Evolutionary conservation across 2,888 invertebrate species (phyloP).

Genomic region (Cheilosia variabilis): DNA sequence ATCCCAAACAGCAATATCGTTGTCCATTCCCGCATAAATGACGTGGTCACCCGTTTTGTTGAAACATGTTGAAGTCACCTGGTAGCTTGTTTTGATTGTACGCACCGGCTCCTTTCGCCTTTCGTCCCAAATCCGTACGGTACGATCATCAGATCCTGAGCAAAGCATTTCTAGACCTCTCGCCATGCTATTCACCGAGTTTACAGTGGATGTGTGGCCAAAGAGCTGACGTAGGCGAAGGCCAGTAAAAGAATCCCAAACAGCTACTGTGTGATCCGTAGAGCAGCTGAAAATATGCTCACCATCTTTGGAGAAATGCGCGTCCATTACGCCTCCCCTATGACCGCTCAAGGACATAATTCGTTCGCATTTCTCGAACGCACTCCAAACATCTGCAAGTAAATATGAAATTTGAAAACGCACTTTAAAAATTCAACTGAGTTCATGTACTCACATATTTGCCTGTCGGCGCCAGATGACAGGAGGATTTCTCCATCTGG

Average conservation of each 20-base stretch:
- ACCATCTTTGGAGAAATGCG: conserved; percentile 3
- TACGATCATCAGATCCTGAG: conserved; percentile 13
- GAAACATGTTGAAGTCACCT: not conserved
- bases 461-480: conserved; percentile 1
- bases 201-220: not conserved
- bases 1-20: not conserved
- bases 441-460: not conserved
- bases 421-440: not conserved
- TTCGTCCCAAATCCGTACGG: conserved; percentile 20
- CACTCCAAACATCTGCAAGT: not conserved
- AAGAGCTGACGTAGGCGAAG: not conserved
- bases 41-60: not conserved
- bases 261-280: not conserved
- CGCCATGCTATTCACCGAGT: not conserved
- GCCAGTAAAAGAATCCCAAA: conserved; percentile 7
- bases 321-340: not conserved
- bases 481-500: conserved; percentile 14
- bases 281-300: conserved; percentile 18
- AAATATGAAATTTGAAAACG: not conserved
- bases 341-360: not conserved
- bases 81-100: not conserved
- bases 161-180: not conserved
- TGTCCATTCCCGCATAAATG: not conserved
- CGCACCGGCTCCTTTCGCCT: not conserved
- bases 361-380: not conserved